phyloP scores from a whole-genome alignment of 2,888 invertebrate species.

The Brachypalpus laphriformis region DNA sequence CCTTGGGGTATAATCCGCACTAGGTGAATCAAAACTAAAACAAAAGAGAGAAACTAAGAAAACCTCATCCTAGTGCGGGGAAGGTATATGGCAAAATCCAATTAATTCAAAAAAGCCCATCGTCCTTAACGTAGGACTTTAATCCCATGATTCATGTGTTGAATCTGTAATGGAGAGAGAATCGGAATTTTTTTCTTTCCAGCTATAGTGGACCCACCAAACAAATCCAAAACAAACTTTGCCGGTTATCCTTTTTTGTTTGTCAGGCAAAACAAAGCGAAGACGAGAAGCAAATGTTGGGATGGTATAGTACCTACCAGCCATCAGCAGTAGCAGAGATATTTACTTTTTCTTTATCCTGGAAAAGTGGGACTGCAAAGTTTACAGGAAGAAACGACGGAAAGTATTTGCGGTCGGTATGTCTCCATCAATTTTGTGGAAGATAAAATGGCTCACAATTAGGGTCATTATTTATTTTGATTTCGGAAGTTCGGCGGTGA shows the following conservation, averaged over 20 bases:
- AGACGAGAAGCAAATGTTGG: not conserved
- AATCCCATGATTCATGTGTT: conserved; percentile 31
- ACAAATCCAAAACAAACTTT: conserved; percentile 2
- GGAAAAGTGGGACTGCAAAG: conserved; percentile 27
- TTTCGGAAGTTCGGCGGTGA: conserved; percentile 27
- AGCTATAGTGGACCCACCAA: not conserved
- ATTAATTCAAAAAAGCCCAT: conserved; percentile 33
- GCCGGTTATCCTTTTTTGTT: conserved; percentile 5
- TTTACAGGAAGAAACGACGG: not conserved
- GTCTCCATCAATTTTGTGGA: conserved; percentile 39
- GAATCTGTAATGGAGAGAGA: conserved; percentile 18
- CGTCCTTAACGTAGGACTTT: conserved; percentile 15
- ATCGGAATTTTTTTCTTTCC: not conserved
- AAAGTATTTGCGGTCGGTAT: not conserved
- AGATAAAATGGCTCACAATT: conserved; percentile 57
- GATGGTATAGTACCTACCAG: not conserved
- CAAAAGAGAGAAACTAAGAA: not conserved
- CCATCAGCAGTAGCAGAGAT: not conserved
- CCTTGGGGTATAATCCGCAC: not conserved
- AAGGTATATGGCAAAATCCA: conserved; percentile 1
- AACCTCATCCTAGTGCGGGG: not conserved
- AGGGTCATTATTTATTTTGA: conserved; percentile 63
- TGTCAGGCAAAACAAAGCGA: conserved; percentile 14
- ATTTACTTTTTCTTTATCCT: not conserved
- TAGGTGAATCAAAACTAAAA: not conserved